Base-by-base conservation (phyloP, 2,888 invertebrate species). In the Prenolepis imparis region DNA sequence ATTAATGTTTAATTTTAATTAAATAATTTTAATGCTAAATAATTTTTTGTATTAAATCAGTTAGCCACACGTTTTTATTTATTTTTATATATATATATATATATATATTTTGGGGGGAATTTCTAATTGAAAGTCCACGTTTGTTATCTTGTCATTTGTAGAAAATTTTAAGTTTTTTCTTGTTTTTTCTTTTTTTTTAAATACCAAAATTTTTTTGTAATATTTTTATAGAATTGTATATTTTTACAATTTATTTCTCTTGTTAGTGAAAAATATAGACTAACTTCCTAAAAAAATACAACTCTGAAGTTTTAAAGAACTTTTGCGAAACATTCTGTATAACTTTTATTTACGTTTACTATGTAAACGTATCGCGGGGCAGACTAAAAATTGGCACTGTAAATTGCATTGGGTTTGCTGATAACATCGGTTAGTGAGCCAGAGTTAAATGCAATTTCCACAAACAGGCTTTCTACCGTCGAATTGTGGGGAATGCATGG, bases 391-490 rank as follows among this genome's bases (percentile, higher is more conserved):
- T 66, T 24, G 66, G 18, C 24, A 55, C 24, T 28, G 66, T 0
- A 24, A 66, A 52, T 75, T 63, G 32, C 21, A 63, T 63, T 55
- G 36, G 11, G 24, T 18, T 39, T 39, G 39, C 39, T 28, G 55
- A 39, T 67, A 77, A 28, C 55, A 75, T 12, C 28, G 52, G 3
- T 77, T 77, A 67, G 41, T 41, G 28, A 18, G 41, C 12, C 24
- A 28, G n/a, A 77, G 59, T 72, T 44, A 78, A 78, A 59, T 44
- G 44, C 24, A 44, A 44, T 72, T 78, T 59, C 44, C 44, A 72
- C 72, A 78, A 68, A 36, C 28, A 28, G 32, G n/a, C 41, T 78
- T 78, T 72, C 59, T 70, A 70, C 8, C 36, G 59, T 44, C 72
- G 21, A 41, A 57, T 57, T 32, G 8, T 44, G 39, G 39, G 59